These are phyloP conservation scores for Rattus rattus DNA, from an alignment of 2,113 vertebrate genomes.

Conservation along the genomic window DNA sequence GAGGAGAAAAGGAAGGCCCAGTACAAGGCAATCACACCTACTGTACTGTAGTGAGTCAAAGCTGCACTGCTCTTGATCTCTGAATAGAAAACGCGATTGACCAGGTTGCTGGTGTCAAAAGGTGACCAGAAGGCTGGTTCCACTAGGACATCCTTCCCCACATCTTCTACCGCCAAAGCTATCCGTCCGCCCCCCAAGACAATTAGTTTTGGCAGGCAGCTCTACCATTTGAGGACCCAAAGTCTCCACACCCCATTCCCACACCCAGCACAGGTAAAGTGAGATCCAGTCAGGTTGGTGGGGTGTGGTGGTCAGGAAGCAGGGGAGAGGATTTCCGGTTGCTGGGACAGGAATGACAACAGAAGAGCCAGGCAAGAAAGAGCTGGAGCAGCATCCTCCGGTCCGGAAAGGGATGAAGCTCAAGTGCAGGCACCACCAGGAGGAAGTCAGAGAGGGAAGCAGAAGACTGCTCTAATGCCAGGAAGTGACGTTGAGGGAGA, in stretches of 20 bases:
- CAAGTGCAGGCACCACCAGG: constrained; percentile 36
- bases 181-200: not conserved
- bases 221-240: constrained; percentile 38
- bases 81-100: constrained; percentile 27
- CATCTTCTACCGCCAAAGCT: not conserved
- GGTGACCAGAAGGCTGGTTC: not conserved
- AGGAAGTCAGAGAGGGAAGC: constrained; percentile 54
- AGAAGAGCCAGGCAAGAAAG: not conserved
- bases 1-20: constrained; percentile 51
- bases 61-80: not conserved
- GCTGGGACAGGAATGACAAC: not conserved
- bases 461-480: constrained; percentile 77
- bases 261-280: not conserved
- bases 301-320: not conserved
- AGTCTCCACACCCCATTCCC: not conserved
- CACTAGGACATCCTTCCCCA: constrained; percentile 11
- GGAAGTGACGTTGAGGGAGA: constrained; percentile 80
- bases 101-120: not conserved
- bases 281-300: not conserved
- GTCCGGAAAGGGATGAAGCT: constrained; percentile 8
- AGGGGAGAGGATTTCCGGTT: not conserved
- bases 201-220: constrained; percentile 31
- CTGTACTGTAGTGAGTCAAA: not conserved
- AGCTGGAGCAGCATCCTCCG: constrained; percentile 4
- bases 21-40: not conserved